Percentiles rank a stretch among this genome's conserved stretches.
phyloP scores from a whole-genome alignment of 2,113 vertebrate genomes.

The Etia nguti region DNA sequence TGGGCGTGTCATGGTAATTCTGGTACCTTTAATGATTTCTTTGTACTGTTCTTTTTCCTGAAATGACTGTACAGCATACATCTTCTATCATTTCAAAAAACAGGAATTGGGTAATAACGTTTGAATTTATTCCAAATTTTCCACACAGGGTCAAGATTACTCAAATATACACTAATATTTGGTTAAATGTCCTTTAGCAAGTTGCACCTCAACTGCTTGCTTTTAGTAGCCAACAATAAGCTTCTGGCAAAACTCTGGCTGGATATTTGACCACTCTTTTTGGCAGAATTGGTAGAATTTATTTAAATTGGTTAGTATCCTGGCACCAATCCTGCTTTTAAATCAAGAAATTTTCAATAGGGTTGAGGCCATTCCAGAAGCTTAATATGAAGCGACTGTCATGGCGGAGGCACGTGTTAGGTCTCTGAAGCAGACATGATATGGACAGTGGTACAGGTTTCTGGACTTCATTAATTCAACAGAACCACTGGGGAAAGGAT shows the following conservation, averaged over 20 bases:
- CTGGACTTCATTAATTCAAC: neutral
- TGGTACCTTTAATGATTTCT: neutral
- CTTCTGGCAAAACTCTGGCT: neutral
- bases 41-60: neutral
- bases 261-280: neutral
- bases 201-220: neutral
- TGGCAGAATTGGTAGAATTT: neutral
- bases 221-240: neutral
- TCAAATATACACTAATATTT: neutral
- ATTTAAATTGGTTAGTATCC: neutral
- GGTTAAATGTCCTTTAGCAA: neutral
- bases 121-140: neutral
- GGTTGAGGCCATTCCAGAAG: neutral
- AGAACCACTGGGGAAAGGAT: neutral
- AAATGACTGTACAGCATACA: neutral
- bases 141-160: neutral
- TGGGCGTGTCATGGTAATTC: no score
- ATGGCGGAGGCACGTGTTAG: no score
- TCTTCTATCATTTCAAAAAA: neutral
- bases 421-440: neutral
- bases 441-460: neutral
- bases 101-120: neutral
- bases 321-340: neutral
- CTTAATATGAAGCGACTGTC: neutral
- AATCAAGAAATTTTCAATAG: rapidly evolving